Percentiles rank a stretch among this genome's conserved stretches.
These are phyloP conservation scores for Micropoecilia bifurca DNA, from an alignment of 2,797 vertebrate species.

Conservation along the genomic window DNA sequence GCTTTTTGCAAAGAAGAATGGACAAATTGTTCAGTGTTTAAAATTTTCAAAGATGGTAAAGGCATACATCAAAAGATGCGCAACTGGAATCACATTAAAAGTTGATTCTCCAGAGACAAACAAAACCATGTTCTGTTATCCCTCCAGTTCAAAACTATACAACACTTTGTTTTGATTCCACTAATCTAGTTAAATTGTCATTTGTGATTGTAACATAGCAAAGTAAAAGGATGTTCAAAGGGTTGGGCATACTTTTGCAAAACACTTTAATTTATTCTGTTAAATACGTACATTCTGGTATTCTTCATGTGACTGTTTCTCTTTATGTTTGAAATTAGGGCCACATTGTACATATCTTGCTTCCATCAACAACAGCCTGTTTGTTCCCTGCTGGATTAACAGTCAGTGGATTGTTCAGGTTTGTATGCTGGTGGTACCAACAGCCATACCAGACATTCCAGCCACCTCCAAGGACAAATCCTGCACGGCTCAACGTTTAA, in stretches of 20 bases:
- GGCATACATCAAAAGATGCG: neutral
- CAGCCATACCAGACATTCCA: constrained; percentile 74
- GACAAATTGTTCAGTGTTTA: neutral
- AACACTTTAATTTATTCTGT: neutral
- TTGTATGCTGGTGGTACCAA: constrained; percentile 46
- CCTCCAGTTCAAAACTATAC: neutral
- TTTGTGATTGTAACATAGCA: neutral
- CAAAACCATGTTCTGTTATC: neutral
- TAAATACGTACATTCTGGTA: neutral
- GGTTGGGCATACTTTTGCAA: neutral
- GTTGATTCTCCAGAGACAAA: neutral
- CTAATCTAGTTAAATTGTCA: neutral
- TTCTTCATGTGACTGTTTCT: constrained; percentile 5
- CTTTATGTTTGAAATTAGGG: constrained; percentile 34
- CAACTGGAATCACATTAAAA: neutral
- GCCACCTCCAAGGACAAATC: constrained; percentile 70
- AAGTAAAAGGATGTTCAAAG: neutral
- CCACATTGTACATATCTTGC: constrained; percentile 25
- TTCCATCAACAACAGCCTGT: constrained; percentile 44
- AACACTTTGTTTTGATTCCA: neutral
- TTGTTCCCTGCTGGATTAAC: constrained; percentile 65
- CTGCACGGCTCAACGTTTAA: constrained; percentile 51
- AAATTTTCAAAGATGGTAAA: neutral
- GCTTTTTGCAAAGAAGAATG: neutral
- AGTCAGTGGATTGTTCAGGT: constrained; percentile 68